phyloP scores from a whole-genome alignment of 2,888 invertebrate genomes.

The Polydrusus tereticollis region DNA sequence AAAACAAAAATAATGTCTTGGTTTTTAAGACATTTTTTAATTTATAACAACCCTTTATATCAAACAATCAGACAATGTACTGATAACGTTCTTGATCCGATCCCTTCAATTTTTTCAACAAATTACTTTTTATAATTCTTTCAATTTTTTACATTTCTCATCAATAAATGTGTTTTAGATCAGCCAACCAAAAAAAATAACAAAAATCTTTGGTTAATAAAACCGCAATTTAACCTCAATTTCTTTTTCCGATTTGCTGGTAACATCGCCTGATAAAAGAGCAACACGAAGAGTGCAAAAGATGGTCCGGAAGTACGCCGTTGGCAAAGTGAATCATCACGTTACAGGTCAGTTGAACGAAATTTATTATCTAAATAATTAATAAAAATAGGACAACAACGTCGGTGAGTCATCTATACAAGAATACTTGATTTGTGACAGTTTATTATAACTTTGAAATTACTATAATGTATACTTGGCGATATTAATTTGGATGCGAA shows the following conservation, averaged over 20 bases:
- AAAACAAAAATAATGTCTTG: no score
- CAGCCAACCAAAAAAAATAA: neutral
- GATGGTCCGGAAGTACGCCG: neutral
- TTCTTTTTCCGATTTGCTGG: neutral
- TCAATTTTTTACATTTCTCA: no score
- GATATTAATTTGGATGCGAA: neutral
- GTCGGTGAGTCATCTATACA: neutral
- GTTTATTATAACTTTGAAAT: no score
- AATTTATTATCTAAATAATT: constrained; percentile 17
- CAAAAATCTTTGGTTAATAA: neutral
- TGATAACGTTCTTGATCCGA: no score
- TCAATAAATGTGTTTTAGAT: no score
- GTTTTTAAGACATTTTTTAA: no score
- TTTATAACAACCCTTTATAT: no score
- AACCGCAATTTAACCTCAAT: neutral
- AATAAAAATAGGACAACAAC: constrained; percentile 16
- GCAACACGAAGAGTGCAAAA: neutral
- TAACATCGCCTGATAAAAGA: neutral
- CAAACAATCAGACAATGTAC: no score
- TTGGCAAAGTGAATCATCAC: neutral
- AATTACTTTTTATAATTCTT: neutral
- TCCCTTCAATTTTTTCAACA: neutral
- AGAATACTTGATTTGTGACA: neutral
- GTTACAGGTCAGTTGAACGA: constrained; percentile 19
- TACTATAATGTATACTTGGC: constrained; percentile 13